Evolutionary conservation across 2,797 vertebrate genomes (phyloP).

Genomic region (Onychomys arenicola): DNA sequence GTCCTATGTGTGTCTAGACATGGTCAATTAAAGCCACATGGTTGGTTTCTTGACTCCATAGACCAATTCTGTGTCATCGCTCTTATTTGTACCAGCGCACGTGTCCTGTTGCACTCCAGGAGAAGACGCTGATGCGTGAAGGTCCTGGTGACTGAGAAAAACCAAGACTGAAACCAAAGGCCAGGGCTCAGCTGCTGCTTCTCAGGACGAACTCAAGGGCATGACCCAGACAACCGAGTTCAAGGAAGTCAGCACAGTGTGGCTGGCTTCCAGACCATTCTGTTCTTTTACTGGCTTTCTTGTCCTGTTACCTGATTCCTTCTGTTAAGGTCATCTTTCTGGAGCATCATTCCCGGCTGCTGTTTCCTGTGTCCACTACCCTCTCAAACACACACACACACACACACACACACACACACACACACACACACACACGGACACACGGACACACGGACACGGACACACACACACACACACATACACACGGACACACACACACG

Average conservation of each 20-base stretch:
- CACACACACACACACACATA: neutral
- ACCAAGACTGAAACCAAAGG: neutral
- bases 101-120: neutral
- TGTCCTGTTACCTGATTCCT: neutral
- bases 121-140: neutral
- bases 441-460: neutral
- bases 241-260: neutral
- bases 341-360: neutral
- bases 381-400: neutral
- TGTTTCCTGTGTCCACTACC: neutral
- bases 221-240: neutral
- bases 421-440: neutral
- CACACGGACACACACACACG: neutral
- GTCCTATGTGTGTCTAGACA: neutral
- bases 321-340: constrained; percentile 30
- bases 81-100: neutral
- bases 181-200: neutral
- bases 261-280: neutral
- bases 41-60: neutral
- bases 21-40: neutral
- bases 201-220: neutral
- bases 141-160: constrained; percentile 33
- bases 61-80: neutral
- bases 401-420: neutral
- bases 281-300: neutral